Evolutionary conservation across 37 sponge, comb jelly and placozoan genomes (phyloP), one percentile per base, ranked within the genome.

Genomic region (Haliclona indistincta): DNA sequence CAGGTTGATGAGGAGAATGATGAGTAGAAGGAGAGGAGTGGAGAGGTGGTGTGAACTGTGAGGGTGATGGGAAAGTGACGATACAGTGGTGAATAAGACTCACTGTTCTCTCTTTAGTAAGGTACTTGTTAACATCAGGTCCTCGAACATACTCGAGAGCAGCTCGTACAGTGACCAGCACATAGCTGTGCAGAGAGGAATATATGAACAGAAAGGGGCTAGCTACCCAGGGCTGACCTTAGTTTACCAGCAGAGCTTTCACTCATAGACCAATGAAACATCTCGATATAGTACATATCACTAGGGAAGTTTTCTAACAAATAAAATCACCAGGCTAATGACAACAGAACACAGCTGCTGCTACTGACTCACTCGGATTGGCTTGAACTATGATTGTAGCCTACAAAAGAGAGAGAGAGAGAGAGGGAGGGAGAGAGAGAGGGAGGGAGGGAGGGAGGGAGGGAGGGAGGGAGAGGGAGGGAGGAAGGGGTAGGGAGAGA

Each of bases 141-240:
- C 86, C 78, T 23, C 74, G 61, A 64, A 87, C 10, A 58, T 69
- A 87, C 35, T 87, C 88, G 62, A 76, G 51, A 47, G 82, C 81
- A 37, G 88, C 81, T 44, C 70, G 51, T 62, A 87, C 60, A 7
- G 88, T 87, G 44, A 87, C 88, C 61, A 87, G 77, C 26, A 64
- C 68, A 54, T 76, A 87, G 62, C 88, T 81, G 61, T 61, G 63
- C 11, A 61, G 63, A 30, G 63, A 23, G 15, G 51, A 47, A 47
- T 47, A 15, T 17, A 17, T 47, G 51, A 47, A 47, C 15, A 15
- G 51, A 47, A 17, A 47, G 10, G 15, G 51, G 15, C 10, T 47
- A 17, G 10, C 15, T 17, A 15, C 51, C 10, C 51, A 47, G 51
- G 15, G 10, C 22, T n/a, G 11, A 58, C 60, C 60, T 58, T 20